These are phyloP conservation scores for Penelope pileata DNA, from an alignment of 2,113 vertebrate genomes.

Conservation along the genomic window DNA sequence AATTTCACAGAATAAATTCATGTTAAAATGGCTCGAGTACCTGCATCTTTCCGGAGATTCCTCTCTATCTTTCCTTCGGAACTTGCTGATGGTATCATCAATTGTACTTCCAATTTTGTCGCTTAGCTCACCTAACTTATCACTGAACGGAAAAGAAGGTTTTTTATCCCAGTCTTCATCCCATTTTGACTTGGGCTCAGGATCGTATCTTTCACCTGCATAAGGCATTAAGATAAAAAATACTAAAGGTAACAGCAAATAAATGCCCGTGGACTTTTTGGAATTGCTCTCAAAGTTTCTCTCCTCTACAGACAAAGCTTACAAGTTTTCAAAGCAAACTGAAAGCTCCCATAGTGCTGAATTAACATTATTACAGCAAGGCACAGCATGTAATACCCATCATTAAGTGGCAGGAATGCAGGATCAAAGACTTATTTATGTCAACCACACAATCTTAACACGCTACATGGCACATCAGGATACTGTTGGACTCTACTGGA, in stretches of 20 bases:
- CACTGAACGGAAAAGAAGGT: conserved; percentile 92
- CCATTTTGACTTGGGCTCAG: conserved; percentile 89
- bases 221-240: conserved; percentile 50
- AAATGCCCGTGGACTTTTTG: neutral
- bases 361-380: conserved; percentile 36
- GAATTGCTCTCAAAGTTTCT: neutral
- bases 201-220: conserved; percentile 89
- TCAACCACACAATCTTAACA: neutral
- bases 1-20: neutral
- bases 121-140: conserved; percentile 94
- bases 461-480: neutral
- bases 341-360: conserved; percentile 54
- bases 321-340: conserved; percentile 53
- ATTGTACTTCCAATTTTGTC: conserved; percentile 98
- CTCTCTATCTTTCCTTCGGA: conserved; percentile 93
- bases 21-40: conserved; percentile 68
- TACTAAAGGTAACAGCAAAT: neutral
- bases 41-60: conserved; percentile 96
- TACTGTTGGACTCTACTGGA: neutral
- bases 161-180: conserved; percentile 97
- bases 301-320: neutral
- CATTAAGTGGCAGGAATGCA: conserved; percentile 58
- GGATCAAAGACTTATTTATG: conserved; percentile 51
- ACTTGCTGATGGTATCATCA: conserved; percentile 95
- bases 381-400: conserved; percentile 52